Evolutionary conservation across 2,888 invertebrate species (phyloP).

Genomic region (Pocota personata): DNA sequence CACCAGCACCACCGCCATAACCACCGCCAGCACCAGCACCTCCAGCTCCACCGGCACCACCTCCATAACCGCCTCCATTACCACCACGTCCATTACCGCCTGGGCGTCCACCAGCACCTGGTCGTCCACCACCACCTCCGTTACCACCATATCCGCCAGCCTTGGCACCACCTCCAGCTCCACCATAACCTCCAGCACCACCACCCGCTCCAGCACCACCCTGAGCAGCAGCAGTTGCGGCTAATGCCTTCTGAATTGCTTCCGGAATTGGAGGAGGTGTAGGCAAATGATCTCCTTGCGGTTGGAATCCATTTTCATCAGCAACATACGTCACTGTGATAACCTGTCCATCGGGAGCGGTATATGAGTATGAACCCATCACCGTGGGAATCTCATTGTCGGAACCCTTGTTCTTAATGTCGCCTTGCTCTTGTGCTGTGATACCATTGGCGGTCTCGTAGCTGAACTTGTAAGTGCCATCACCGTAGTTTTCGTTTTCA

Average conservation of each 20-base stretch:
- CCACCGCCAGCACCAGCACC: conserved; percentile 74
- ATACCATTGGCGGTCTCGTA: conserved; percentile 87
- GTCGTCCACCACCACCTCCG: conserved; percentile 53
- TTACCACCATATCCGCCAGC: conserved; percentile 66
- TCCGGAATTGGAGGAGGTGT: conserved; percentile 87
- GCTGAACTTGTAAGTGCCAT: conserved; percentile 85
- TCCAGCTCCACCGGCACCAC: conserved; percentile 47
- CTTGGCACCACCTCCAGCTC: conserved; percentile 78
- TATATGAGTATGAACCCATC: conserved; percentile 86
- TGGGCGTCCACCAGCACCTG: too few species aligned
- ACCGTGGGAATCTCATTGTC: conserved; percentile 85
- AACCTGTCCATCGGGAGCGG: conserved; percentile 86
- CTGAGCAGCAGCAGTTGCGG: conserved; percentile 83
- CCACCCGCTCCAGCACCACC: conserved; percentile 77
- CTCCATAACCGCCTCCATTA: conserved; percentile 70
- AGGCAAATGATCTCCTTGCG: conserved; percentile 85
- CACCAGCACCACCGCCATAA: conserved; percentile 76
- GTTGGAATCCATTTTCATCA: conserved; percentile 87
- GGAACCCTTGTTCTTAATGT: conserved; percentile 85
- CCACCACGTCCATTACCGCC: too few species aligned
- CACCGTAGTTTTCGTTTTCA: conserved; percentile 85
- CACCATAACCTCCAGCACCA: conserved; percentile 77
- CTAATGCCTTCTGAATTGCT: conserved; percentile 85
- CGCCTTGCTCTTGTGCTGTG: conserved; percentile 86
- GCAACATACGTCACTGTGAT: conserved; percentile 86